Conservation (phyloP, 2,888 invertebrate species). For the Lasioglossum figueresi region DNA sequence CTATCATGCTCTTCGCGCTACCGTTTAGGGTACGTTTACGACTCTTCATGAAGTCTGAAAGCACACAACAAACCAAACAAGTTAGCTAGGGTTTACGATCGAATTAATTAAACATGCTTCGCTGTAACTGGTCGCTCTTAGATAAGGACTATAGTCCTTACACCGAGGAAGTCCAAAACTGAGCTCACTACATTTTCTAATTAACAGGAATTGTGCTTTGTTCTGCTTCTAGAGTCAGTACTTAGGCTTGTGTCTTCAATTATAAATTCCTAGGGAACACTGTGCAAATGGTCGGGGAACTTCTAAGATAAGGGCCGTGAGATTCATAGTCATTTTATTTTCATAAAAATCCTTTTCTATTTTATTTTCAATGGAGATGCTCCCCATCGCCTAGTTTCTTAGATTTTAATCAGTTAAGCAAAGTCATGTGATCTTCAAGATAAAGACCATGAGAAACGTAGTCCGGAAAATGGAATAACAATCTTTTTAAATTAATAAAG, state of each 20-base stretch:
- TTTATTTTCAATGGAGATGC: not conserved
- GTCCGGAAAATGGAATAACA: not conserved
- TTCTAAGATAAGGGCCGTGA: not conserved
- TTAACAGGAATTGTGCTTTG: not conserved
- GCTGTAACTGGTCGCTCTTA: not conserved
- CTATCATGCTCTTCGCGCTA: constrained; percentile 83
- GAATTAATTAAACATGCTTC: not conserved
- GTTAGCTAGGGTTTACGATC: not conserved
- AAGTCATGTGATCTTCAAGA: not conserved
- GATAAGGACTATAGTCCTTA: not conserved
- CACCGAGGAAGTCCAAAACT: not conserved
- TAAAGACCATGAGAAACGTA: not conserved
- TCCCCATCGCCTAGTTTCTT: not conserved
- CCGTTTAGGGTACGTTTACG: constrained; percentile 86
- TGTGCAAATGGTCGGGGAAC: not conserved
- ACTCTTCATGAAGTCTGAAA: constrained; percentile 89
- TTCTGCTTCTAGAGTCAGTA: not conserved
- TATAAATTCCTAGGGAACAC: not conserved
- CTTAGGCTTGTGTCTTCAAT: not conserved
- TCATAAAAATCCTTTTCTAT: not conserved
- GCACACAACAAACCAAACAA: constrained; percentile 76
- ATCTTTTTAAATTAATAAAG: not conserved
- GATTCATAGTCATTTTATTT: not conserved
- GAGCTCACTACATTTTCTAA: not conserved
- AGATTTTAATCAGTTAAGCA: not conserved